Evolutionary conservation across 2,113 vertebrate genomes (phyloP).

Genomic region (Indicator maculatus): DNA sequence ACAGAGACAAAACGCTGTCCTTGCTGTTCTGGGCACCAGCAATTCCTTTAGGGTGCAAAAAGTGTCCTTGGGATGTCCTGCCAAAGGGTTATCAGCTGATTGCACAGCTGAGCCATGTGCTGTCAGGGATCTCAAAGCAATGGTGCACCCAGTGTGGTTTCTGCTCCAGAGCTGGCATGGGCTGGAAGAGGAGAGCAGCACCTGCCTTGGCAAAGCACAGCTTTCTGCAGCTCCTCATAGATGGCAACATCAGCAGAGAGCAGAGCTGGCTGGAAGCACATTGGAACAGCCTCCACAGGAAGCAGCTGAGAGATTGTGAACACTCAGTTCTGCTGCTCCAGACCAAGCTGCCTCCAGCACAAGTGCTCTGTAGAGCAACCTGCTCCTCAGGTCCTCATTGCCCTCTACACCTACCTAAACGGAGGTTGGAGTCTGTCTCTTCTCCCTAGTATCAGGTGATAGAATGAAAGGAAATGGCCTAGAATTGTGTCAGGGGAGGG

Average conservation of each 20-base stretch:
- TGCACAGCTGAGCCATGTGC: neutral
- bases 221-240: neutral
- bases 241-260: neutral
- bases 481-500: no score
- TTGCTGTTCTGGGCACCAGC: neutral
- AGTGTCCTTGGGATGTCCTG: neutral
- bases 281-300: neutral
- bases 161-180: neutral
- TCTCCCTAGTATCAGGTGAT: no score
- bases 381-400: neutral
- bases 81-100: no score
- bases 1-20: no score
- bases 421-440: no score
- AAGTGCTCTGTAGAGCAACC: neutral
- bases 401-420: no score
- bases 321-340: neutral
- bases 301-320: neutral
- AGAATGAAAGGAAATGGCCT: no score
- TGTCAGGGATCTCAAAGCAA: neutral
- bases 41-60: neutral
- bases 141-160: accelerated
- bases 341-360: neutral
- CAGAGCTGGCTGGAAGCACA: neutral
- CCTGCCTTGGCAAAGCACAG: no score
- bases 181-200: neutral